Conservation (phyloP, 2,797 vertebrate species). For the Neoniphon sammara region DNA sequence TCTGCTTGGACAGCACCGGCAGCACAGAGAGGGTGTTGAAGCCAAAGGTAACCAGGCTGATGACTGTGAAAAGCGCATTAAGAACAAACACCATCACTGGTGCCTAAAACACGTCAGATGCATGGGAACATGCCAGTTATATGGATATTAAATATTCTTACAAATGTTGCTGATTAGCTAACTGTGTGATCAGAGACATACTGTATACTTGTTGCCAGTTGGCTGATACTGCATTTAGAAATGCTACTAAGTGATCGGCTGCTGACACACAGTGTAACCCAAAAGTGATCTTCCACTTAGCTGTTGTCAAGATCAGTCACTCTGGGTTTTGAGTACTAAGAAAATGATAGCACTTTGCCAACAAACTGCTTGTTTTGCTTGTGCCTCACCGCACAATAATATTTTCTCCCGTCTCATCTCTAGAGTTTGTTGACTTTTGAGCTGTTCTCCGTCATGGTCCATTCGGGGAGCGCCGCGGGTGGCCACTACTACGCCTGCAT, state of each 20-base stretch:
- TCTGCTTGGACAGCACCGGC: slow-evolving; percentile 94
- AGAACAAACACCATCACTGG: neutral
- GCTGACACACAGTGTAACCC: slow-evolving; percentile 4
- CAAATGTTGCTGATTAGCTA: neutral
- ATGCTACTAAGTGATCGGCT: slow-evolving; percentile 9
- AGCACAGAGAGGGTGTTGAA: slow-evolving; percentile 92
- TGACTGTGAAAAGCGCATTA: neutral
- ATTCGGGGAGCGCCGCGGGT: slow-evolving; percentile 98
- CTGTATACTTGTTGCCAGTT: no score
- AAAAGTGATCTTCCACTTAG: slow-evolving; percentile 5
- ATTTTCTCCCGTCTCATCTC: slow-evolving; percentile 32
- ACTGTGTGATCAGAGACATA: neutral
- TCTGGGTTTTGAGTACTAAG: neutral
- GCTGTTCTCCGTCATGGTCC: slow-evolving; percentile 99
- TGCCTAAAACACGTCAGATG: neutral
- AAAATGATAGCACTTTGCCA: neutral
- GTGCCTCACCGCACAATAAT: slow-evolving; percentile 1
- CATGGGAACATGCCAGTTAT: no score
- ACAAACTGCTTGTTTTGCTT: neutral
- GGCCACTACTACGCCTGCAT: slow-evolving; percentile 99
- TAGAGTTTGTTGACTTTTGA: slow-evolving; percentile 95
- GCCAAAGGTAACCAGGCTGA: slow-evolving; percentile 87
- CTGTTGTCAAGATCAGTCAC: neutral
- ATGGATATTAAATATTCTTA: neutral
- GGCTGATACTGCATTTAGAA: no score